These are phyloP conservation scores for Synergus laeviventris DNA, from an alignment of 2,888 invertebrate genomes.

Conservation along the genomic window DNA sequence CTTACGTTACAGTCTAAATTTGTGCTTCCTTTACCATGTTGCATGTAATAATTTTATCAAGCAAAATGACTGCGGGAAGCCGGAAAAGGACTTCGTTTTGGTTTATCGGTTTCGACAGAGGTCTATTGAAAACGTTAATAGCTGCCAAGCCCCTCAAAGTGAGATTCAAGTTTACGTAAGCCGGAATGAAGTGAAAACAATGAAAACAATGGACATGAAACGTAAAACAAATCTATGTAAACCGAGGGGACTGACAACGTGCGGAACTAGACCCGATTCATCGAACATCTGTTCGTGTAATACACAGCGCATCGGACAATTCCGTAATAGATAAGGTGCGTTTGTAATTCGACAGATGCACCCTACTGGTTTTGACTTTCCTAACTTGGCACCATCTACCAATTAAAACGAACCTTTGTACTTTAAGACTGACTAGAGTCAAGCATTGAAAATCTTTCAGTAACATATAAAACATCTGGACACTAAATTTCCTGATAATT, in stretches of 20 bases:
- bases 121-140: constrained; percentile 58
- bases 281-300: constrained; percentile 66
- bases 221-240: constrained; percentile 67
- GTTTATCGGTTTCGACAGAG: constrained; percentile 58
- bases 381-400: not conserved
- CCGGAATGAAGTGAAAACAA: constrained; percentile 64
- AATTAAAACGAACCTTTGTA: not conserved
- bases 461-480: not conserved
- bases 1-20: no score
- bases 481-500: not conserved
- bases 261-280: constrained; percentile 60
- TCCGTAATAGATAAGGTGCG: constrained; percentile 53
- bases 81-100: constrained; percentile 40
- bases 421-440: not conserved
- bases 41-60: constrained; percentile 2
- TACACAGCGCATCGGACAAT: constrained; percentile 53
- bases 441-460: not conserved
- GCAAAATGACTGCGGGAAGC: constrained; percentile 7
- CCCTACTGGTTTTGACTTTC: constrained; percentile 24
- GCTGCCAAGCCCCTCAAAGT: constrained; percentile 59
- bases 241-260: constrained; percentile 58
- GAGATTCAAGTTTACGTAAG: constrained; percentile 69
- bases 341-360: constrained; percentile 55
- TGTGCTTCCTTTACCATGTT: not conserved
- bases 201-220: constrained; percentile 64